Conservation (phyloP, 2,888 invertebrate genomes). For the Parnassius mnemosyne region DNA sequence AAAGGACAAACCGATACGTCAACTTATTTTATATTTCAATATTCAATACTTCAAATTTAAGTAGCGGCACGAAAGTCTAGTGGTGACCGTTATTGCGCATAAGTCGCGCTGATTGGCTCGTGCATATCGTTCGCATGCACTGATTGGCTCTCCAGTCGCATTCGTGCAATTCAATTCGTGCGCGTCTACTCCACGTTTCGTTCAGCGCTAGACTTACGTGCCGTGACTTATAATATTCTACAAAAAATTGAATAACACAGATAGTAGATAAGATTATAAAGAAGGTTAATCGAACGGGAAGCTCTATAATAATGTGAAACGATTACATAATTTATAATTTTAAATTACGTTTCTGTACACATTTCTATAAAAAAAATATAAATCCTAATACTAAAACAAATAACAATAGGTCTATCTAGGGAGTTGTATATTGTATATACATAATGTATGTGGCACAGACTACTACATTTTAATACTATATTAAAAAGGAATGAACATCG, state of each 20-base stretch:
- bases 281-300: constrained; percentile 57
- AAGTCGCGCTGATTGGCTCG: too few relatives aligned
- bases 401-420: constrained; percentile 72
- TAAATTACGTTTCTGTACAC: constrained; percentile 53
- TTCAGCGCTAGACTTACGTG: too few relatives aligned
- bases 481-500: background rate
- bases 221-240: constrained; percentile 2
- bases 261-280: constrained; percentile 59
- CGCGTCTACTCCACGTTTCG: too few relatives aligned
- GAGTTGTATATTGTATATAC: constrained; percentile 67
- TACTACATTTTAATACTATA: constrained; percentile 46
- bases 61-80: too few relatives aligned
- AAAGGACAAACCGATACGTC: constrained; percentile 13
- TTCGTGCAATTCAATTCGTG: too few relatives aligned
- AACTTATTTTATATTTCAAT: constrained; percentile 6
- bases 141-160: too few relatives aligned
- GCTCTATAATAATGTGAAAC: constrained; percentile 66
- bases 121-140: too few relatives aligned
- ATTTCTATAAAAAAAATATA: constrained; percentile 60
- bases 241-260: constrained; percentile 32
- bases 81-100: too few relatives aligned
- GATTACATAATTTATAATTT: constrained; percentile 52
- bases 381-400: constrained; percentile 60
- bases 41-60: constrained; percentile 15
- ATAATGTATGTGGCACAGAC: constrained; percentile 72